Base-by-base conservation (phyloP, 2,113 vertebrate species). In the Xenus cinereus region DNA sequence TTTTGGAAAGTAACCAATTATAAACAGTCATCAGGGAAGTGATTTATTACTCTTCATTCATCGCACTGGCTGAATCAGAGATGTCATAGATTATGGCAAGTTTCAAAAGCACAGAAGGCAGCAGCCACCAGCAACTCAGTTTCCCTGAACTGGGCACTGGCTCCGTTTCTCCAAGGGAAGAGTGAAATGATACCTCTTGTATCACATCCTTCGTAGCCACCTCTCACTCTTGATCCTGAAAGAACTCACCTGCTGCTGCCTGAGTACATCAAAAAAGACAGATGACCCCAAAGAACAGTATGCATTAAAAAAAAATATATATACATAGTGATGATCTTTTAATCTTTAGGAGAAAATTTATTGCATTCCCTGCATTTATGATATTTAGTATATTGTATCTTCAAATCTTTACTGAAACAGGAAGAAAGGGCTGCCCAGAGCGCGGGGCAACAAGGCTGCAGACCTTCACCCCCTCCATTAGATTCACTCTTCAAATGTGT, bases 281-380 rank as follows among this genome's bases (percentile, higher is more conserved):
- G 33, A 60, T 46, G 22, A 54, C 27, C 10, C 60, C 54, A 16
- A 76, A 86, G 11, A 72, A 64, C 0, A n/a, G 10, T 2, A 64
- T 18, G 9, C 14, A 67, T 39, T 57, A 4, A 24, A 35, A 26
- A 26, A 64, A 50, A n/a, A n/a, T n/a, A 26, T 46, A 28, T 22
- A 59, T 4, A 48, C 1, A 2, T 3, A 63, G 1, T 20, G 6
- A 59, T 15, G 1, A 59, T 77, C 27, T 56, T 39, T 2, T 23
- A 48, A 67, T 17, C 39, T 63, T 57, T 6, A 78, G 32, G 27
- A 62, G 4, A 53, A 81, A 41, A 48, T 54, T 30, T 12, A 87
- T 1, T 46, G 33, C 13, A n/a, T 59, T 63, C 28, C 53, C 21
- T 24, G 2, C 16, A 35, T 41, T 53, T 81, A 24, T 28, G 23